Evolutionary conservation across 2,113 vertebrate species (phyloP).

Genomic region (Tachuris rubrigastra): DNA sequence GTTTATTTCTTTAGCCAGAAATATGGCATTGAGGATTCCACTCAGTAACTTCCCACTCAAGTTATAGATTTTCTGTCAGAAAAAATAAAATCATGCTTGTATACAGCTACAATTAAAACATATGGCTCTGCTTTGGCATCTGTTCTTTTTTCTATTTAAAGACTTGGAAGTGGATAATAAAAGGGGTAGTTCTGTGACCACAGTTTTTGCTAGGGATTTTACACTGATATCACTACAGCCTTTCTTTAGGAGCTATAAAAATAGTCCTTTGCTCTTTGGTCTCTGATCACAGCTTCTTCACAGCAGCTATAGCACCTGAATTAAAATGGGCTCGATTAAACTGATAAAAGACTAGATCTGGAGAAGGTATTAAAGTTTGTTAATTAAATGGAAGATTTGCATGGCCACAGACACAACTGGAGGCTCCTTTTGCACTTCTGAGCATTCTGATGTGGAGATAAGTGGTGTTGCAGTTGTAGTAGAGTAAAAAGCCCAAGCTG

Average conservation of each 20-base stretch:
- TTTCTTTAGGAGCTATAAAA: slow-evolving; percentile 12
- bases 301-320: not conserved
- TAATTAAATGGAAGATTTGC: not conserved
- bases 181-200: not conserved
- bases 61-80: slow-evolving; percentile 71
- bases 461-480: not conserved
- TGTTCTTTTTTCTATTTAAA: slow-evolving; percentile 68
- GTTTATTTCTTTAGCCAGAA: slow-evolving; percentile 53
- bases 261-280: not conserved
- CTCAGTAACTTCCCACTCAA: slow-evolving; percentile 69
- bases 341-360: not conserved
- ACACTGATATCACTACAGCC: not conserved
- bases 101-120: slow-evolving; percentile 71
- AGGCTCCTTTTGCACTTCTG: not conserved
- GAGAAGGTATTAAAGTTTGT: not conserved
- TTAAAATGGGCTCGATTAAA: not conserved
- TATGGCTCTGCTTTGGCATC: slow-evolving; percentile 61
- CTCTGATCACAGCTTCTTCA: not conserved
- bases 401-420: not conserved
- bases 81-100: slow-evolving; percentile 62
- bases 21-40: slow-evolving; percentile 69
- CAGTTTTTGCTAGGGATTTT: slow-evolving; percentile 21
- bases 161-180: slow-evolving; percentile 35
- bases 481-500: not conserved
- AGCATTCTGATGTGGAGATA: not conserved